A percentile compares a stretch with the other conserved stretches of the same genome.
phyloP scores from a whole-genome alignment of 92 coral and sea anemone genomes.

The Metridium senile region DNA sequence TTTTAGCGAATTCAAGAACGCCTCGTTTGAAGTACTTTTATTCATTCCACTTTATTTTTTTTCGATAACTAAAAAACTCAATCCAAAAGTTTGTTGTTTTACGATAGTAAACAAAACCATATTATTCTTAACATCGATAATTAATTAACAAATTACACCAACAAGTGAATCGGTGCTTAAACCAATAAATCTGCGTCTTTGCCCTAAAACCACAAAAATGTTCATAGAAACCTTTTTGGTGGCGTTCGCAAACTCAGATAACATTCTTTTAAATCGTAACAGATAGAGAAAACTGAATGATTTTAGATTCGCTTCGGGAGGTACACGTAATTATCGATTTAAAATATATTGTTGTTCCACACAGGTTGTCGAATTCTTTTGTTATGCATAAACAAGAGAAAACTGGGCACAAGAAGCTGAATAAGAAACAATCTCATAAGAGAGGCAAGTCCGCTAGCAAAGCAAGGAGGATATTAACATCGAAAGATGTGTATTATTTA shows the following conservation, averaged over 20 bases:
- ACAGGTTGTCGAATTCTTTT: not conserved
- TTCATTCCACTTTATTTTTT: no score
- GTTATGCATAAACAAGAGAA: conserved; percentile 3
- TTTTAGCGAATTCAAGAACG: no score
- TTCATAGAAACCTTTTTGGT: not conserved
- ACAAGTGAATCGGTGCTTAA: no score
- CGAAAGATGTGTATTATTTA: conserved; percentile 36
- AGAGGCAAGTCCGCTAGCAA: conserved; percentile 4
- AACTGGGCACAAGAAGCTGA: not conserved
- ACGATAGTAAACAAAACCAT: no score
- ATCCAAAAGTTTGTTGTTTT: no score
- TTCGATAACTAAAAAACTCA: no score
- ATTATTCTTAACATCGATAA: no score
- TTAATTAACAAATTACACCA: no score
- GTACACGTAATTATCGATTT: not conserved
- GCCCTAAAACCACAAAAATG: not conserved
- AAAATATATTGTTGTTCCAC: not conserved
- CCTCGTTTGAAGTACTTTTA: no score
- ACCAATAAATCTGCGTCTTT: not conserved
- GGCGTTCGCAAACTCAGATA: not conserved
- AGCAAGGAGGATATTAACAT: not conserved
- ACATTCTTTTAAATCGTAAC: not conserved
- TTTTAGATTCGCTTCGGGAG: not conserved
- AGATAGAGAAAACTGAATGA: no score
- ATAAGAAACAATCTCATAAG: not conserved